phyloP scores from a whole-genome alignment of 2,113 vertebrate species.

The Theristicus caerulescens region DNA sequence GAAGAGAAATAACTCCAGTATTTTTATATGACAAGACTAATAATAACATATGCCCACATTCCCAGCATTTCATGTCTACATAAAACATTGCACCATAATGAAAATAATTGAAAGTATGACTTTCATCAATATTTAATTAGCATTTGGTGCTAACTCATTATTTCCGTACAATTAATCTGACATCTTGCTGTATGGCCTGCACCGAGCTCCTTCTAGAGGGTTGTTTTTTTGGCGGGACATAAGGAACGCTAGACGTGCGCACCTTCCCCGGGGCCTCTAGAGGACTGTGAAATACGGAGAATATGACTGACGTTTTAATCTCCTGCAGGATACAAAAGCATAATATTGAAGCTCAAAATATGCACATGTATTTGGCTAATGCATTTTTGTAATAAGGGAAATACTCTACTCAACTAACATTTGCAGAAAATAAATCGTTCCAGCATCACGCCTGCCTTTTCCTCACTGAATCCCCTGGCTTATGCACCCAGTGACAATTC shows the following conservation, averaged over 20 bases:
- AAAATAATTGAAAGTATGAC: constrained; percentile 79
- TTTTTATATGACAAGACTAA: constrained; percentile 55
- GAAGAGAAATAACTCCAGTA: constrained; percentile 8
- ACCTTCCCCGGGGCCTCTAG: constrained; percentile 25
- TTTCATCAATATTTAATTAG: constrained; percentile 85
- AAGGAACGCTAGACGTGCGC: constrained; percentile 24
- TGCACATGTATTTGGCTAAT: background rate
- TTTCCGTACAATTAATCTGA: constrained; percentile 78
- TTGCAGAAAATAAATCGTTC: background rate
- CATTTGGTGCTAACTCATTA: constrained; percentile 80
- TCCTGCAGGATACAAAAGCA: constrained; percentile 26
- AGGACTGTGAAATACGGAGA: constrained; percentile 47
- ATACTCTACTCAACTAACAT: background rate
- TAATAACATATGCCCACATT: constrained; percentile 34
- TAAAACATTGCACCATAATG: constrained; percentile 72
- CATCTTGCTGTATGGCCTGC: constrained; percentile 64
- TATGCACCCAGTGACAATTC: background rate
- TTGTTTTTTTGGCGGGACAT: constrained; percentile 47
- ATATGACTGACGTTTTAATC: constrained; percentile 66
- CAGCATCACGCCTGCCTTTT: background rate
- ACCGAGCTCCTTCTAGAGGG: constrained; percentile 67
- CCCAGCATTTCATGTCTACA: constrained; percentile 62
- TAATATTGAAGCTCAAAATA: constrained; percentile 15
- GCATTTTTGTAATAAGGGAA: background rate
- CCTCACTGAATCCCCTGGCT: background rate